A percentile compares a stretch with the other conserved stretches of the same genome.
phyloP scores from a whole-genome alignment of 2,797 vertebrate species.

The Alauda arvensis region DNA sequence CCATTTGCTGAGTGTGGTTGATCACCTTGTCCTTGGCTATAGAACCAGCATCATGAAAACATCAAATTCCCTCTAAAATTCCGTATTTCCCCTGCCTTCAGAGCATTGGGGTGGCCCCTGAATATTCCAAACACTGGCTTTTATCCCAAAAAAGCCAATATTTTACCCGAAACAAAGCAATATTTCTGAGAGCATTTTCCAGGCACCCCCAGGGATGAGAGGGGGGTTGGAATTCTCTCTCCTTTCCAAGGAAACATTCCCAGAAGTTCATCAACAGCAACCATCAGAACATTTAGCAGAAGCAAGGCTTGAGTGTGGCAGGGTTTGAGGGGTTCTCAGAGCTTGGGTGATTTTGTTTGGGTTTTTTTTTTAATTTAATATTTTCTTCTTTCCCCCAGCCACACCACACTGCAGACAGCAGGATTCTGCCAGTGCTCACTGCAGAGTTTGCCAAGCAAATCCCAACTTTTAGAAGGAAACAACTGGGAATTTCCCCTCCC shows the following conservation, averaged over 20 bases:
- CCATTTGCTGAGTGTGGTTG: background rate
- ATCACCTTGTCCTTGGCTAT: background rate
- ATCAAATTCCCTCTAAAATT: background rate
- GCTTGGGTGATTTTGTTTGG: accelerated
- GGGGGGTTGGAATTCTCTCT: background rate
- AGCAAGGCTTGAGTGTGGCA: background rate
- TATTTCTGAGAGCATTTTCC: background rate
- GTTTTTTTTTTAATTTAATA: background rate
- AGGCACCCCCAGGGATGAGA: background rate
- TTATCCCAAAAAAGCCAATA: background rate
- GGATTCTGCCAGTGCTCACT: background rate
- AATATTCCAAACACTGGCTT: background rate
- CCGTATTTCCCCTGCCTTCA: background rate
- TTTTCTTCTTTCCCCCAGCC: background rate
- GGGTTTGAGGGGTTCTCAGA: background rate
- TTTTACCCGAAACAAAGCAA: background rate
- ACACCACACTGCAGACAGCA: background rate
- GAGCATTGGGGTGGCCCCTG: background rate
- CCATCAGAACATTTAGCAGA: background rate
- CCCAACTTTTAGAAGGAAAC: background rate
- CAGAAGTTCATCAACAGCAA: background rate
- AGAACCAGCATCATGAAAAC: background rate
- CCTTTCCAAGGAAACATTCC: background rate
- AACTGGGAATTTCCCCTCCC: background rate
- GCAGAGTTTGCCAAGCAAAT: background rate